Evolutionary conservation across 2,797 vertebrate genomes (phyloP).

Genomic region (Enteromius mattozi): DNA sequence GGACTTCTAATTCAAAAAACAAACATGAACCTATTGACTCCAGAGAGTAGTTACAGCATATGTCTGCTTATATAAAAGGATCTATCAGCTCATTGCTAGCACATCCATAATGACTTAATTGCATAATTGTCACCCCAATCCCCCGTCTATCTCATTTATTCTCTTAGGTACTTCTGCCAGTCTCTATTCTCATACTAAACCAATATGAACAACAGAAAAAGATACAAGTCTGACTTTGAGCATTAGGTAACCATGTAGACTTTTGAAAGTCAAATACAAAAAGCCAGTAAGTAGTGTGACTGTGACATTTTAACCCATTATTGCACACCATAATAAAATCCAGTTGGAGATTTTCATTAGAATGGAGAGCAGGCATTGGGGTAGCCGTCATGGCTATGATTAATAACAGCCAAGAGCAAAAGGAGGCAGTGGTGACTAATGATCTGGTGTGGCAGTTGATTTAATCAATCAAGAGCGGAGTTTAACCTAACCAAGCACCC

Average conservation of each 20-base stretch:
- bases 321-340: not conserved
- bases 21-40: slow-evolving; percentile 1
- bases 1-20: not conserved
- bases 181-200: not conserved
- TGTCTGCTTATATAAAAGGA: not conserved
- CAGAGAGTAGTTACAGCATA: not conserved
- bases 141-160: not conserved
- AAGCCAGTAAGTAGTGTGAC: not conserved
- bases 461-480: slow-evolving; percentile 24
- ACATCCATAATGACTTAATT: slow-evolving; percentile 1
- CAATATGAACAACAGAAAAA: not conserved
- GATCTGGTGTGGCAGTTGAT: slow-evolving; percentile 23
- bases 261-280: slow-evolving; percentile 3
- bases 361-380: not conserved
- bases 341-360: not conserved
- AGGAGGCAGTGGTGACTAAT: slow-evolving; percentile 15
- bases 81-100: not conserved
- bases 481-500: slow-evolving; percentile 11
- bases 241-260: not conserved
- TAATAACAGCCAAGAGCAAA: slow-evolving; percentile 19
- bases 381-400: not conserved
- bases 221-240: not conserved
- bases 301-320: not conserved
- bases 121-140: not conserved
- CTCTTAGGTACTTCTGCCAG: not conserved